phyloP scores from a whole-genome alignment of 2,797 vertebrate genomes.

The Sciaenops ocellatus region DNA sequence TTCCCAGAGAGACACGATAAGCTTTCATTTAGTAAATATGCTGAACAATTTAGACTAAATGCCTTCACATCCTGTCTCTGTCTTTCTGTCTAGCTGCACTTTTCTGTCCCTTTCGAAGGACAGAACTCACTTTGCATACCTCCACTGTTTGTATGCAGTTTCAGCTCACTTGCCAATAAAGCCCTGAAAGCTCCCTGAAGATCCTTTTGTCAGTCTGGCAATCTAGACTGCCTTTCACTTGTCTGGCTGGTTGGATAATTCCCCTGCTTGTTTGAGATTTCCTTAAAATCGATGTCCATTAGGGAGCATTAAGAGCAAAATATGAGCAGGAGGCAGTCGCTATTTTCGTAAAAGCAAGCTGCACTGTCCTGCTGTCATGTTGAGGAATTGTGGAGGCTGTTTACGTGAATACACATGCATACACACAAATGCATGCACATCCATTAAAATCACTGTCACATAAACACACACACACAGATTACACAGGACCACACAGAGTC shows the following conservation, averaged over 20 bases:
- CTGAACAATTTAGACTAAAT: conserved; percentile 52
- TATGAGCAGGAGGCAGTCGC: conserved; percentile 18
- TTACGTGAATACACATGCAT: conserved; percentile 21
- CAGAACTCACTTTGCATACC: conserved; percentile 35
- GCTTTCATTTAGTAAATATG: conserved; percentile 57
- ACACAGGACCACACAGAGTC: conserved; percentile 36
- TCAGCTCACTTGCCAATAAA: conserved; percentile 53
- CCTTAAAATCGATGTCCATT: conserved; percentile 56
- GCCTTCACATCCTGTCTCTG: conserved; percentile 52
- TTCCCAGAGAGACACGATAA: conserved; percentile 47
- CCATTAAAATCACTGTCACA: background rate
- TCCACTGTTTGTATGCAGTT: conserved; percentile 56
- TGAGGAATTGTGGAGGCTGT: conserved; percentile 5
- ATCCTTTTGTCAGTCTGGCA: conserved; percentile 52
- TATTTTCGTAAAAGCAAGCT: conserved; percentile 24
- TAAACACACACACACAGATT: conserved; percentile 52
- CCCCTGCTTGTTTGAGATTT: conserved; percentile 42
- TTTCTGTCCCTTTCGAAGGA: conserved; percentile 35
- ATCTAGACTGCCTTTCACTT: conserved; percentile 34
- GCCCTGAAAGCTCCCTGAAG: conserved; percentile 49
- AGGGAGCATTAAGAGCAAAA: conserved; percentile 40
- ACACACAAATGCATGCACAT: conserved; percentile 32
- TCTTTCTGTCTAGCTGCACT: conserved; percentile 27
- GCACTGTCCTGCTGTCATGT: conserved; percentile 4
- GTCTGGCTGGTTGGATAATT: conserved; percentile 31